These are phyloP conservation scores for Cydia splendana DNA, from an alignment of 1,140 invertebrate genomes.

Conservation along the genomic window DNA sequence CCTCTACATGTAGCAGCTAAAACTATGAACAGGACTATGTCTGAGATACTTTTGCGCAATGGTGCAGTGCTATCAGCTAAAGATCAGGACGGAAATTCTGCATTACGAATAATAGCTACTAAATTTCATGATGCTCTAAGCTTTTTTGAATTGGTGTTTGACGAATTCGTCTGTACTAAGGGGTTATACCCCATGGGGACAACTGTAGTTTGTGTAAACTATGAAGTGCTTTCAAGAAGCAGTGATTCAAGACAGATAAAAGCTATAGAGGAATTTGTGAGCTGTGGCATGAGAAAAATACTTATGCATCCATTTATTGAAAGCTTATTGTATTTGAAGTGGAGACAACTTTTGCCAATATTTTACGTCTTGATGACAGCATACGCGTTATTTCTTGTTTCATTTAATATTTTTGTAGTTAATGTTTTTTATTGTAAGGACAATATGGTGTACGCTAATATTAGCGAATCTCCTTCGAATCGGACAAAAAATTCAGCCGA, in stretches of 20 bases:
- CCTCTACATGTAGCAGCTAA: slow-evolving; percentile 18
- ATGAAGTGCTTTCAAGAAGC: slow-evolving; percentile 1
- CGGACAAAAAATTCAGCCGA: neutral
- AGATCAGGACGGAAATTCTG: neutral
- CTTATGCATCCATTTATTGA: slow-evolving; percentile 9
- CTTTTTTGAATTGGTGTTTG: slow-evolving; percentile 6
- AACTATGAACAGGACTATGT: slow-evolving; percentile 15
- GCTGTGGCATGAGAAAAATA: neutral
- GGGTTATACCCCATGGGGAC: neutral
- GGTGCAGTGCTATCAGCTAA: slow-evolving; percentile 10
- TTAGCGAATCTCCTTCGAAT: neutral
- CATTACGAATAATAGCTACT: slow-evolving; percentile 9
- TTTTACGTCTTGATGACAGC: neutral
- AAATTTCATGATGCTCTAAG: slow-evolving; percentile 4
- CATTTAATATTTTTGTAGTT: slow-evolving; percentile 8
- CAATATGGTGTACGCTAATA: neutral
- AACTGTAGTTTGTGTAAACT: slow-evolving; percentile 3
- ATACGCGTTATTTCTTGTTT: neutral
- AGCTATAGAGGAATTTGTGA: slow-evolving; percentile 8
- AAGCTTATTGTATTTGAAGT: slow-evolving; percentile 4
- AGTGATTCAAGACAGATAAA: neutral
- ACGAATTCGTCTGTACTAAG: slow-evolving; percentile 2
- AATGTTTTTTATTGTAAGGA: slow-evolving; percentile 2
- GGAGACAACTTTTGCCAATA: slow-evolving; percentile 6
- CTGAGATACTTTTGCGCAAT: neutral